Evolutionary conservation across 2,888 invertebrate species (phyloP), one percentile per base, ranked within the genome.

Genomic region (Pseudeuparius sepicola): DNA sequence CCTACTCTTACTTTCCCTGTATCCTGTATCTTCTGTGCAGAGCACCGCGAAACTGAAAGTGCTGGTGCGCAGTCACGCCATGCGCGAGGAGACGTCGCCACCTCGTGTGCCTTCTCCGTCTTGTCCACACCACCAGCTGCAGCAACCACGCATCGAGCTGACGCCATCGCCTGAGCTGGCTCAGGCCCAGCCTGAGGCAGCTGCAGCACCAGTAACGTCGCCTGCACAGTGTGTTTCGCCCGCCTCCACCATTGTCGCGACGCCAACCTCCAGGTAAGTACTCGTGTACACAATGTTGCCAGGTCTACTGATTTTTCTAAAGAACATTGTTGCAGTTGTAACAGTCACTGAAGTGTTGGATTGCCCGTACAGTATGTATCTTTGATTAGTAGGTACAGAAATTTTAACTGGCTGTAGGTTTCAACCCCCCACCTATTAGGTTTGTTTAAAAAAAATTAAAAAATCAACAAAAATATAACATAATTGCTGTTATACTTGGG

Each of bases 51-150:
- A 86, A 68, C 71, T 81, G 43, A 86, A 86, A 66, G 74, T 85
- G 57, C 70, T 90, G 50, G 85, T 86, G 39, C 75, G 92, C 53
- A 88, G 89, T 55, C 85, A 87, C 67, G 92, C 90, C 43, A 81
- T 90, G 70, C 75, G 87, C 55, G 90, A 90, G 61, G 79, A 86
- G 43, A 75, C 83, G 27, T 69, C 70, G 29, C 70, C 70, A 20
- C 70, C 69, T 13, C 59, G 68, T 34, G 67, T 67, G 47, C 65
- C 66, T 6, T 57, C 63, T n/a, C n/a, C n/a, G n/a, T n/a, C n/a
- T n/a, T n/a, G n/a, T n/a, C n/a, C n/a, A 36, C 41, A 9, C 38
- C 41, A 27, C 10, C 44, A 40, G 33, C 35, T 50, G 35, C 41
- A 44, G 35, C 53, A 54, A 34, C 59, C 57, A 50, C 61, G 44